Base-by-base conservation (phyloP, 1,140 invertebrate species). In the Varroa destructor region DNA sequence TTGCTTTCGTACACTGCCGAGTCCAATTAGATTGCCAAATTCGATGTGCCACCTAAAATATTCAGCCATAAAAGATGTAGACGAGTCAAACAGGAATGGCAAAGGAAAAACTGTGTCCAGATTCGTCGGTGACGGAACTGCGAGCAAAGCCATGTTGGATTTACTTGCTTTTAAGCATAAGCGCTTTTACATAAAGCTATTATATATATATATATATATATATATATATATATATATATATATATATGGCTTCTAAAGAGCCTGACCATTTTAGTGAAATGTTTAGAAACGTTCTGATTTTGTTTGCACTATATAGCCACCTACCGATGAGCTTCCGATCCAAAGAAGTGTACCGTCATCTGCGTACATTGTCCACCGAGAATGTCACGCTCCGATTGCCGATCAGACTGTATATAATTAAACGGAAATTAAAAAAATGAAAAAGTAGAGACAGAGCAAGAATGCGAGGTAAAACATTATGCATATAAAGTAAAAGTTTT, bases 301-400 rank as follows among this genome's bases (percentile, higher is more conserved):
- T 51, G 46, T 51, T 8, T 3, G 8, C 25, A 25, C 25, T 25
- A 51, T 61, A 1, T 6, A 6, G 8, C 36, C 5, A 74, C 25
- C 37, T 71, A 43, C 6, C 12, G 56, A 46, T 37, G 25, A 58
- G 43, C 56, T 75, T 78, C 86, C 85, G 87, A 82, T 87, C 61
- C 61, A 37, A 67, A 89, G 77, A 94, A 93, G 79, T 93, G 89
- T 72, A 94, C 81, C 54, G 90, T 83, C 75, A 94, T 84, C 79
- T 93, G 90, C n/a, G 93, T 83, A 77, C 91, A 95, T 72, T 86
- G 83, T 61, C 88, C 87, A 74, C 85, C 83, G 74, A 91, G 86
- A 58, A 93, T 81, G 43, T 83, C 82, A 77, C 87, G 87, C 0
- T 89, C 91, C 77, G 87, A 86, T 12, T 90, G 83, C 54, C 85